These are phyloP conservation scores for Anas georgica DNA, from an alignment of 2,797 vertebrate species.

Conservation along the genomic window DNA sequence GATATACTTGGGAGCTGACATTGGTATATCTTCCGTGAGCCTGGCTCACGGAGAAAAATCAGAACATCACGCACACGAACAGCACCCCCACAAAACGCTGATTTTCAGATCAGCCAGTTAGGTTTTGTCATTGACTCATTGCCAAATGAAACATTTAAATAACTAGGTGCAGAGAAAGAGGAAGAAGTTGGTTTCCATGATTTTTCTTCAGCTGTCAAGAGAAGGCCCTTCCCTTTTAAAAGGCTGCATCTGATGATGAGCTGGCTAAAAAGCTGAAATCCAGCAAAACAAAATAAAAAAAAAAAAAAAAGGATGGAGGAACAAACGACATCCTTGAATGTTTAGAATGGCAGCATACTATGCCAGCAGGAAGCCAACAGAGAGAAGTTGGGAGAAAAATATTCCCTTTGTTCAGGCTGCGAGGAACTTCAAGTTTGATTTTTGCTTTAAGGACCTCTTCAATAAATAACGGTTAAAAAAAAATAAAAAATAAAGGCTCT, in stretches of 20 bases:
- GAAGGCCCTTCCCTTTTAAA: background rate
- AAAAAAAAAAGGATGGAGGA: background rate
- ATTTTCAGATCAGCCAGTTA: background rate
- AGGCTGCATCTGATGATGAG: background rate
- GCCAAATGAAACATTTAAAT: background rate
- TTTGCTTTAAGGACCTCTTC: background rate
- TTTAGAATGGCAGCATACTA: background rate
- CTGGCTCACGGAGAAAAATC: background rate
- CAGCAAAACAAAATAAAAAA: background rate
- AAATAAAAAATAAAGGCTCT: background rate
- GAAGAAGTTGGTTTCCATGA: background rate
- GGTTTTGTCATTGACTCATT: background rate
- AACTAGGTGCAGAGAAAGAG: background rate
- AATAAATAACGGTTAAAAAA: background rate
- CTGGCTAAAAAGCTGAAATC: background rate
- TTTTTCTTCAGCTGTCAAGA: background rate
- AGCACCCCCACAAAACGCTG: background rate
- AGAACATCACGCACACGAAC: accelerated
- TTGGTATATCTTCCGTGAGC: background rate
- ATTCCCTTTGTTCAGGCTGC: background rate
- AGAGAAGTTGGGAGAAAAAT: background rate
- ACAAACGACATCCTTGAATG: background rate
- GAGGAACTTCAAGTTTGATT: background rate
- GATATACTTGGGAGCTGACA: background rate
- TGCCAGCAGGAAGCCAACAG: background rate